A percentile compares a stretch with the other conserved stretches of the same genome.
Evolutionary conservation across 2,113 vertebrate genomes (phyloP).

Genomic region (Thermophis baileyi): DNA sequence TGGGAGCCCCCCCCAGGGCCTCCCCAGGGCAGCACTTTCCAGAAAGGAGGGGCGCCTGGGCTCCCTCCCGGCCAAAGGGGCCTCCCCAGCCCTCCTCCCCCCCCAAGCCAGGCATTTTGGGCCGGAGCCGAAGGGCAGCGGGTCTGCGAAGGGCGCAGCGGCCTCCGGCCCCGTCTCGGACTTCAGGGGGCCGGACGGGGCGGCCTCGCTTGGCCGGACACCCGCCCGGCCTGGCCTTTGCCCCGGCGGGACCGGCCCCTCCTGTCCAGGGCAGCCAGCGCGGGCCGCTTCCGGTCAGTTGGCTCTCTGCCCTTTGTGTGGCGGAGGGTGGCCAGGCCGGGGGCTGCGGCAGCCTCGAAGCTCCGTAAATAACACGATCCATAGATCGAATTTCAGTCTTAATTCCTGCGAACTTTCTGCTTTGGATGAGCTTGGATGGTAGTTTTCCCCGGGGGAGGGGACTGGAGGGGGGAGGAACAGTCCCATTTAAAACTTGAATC

Average conservation of each 20-base stretch:
- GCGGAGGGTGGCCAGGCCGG: neutral
- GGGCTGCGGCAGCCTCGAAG: neutral
- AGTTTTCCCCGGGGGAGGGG: fast-evolving
- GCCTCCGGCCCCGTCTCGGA: neutral
- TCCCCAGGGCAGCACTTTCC: neutral
- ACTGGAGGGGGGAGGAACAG: too few species aligned
- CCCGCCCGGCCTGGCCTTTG: neutral
- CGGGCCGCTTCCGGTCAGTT: neutral
- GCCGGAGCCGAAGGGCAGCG: neutral
- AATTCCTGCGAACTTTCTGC: neutral
- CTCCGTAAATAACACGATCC: neutral
- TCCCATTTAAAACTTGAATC: neutral
- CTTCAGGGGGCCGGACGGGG: too few species aligned
- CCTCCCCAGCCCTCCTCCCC: neutral
- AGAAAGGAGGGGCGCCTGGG: neutral
- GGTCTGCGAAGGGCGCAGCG: neutral
- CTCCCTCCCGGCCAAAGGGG: too few species aligned
- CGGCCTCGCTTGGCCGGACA: neutral
- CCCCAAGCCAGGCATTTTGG: neutral
- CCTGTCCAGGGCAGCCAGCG: too few species aligned
- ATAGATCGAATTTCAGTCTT: fast-evolving
- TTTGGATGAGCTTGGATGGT: neutral
- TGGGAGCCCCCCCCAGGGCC: too few species aligned
- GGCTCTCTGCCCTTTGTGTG: neutral
- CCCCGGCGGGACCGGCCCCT: neutral